phyloP scores from a whole-genome alignment of 1,140 invertebrate genomes.

The Caerostris extrusa region DNA sequence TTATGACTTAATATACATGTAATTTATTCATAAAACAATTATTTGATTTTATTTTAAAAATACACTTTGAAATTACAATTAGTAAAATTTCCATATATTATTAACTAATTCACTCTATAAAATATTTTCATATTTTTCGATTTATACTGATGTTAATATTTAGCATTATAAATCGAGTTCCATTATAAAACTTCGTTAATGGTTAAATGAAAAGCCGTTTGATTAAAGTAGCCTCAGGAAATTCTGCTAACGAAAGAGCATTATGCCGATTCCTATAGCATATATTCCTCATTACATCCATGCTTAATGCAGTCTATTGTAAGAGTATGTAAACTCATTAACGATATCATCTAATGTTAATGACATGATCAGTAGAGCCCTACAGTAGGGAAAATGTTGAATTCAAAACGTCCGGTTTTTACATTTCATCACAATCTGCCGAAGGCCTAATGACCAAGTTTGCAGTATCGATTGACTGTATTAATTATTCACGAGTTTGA shows the following conservation, averaged over 20 bases:
- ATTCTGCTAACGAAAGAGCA: neutral
- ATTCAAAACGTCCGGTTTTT: conserved; percentile 61
- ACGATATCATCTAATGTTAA: conserved; percentile 33
- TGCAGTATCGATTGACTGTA: conserved; percentile 52
- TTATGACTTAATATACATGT: too few relatives aligned
- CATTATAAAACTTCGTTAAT: too few relatives aligned
- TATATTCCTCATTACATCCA: neutral
- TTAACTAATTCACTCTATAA: too few relatives aligned
- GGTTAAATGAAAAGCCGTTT: too few relatives aligned
- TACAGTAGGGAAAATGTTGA: conserved; percentile 36
- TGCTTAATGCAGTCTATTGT: neutral
- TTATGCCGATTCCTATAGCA: neutral
- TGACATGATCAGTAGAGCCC: conserved; percentile 6
- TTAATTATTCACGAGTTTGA: conserved; percentile 73
- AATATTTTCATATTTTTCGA: too few relatives aligned
- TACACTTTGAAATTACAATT: too few relatives aligned
- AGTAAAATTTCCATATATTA: too few relatives aligned
- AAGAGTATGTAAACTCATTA: neutral
- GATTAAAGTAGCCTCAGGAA: too few relatives aligned
- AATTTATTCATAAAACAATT: too few relatives aligned
- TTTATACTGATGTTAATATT: too few relatives aligned
- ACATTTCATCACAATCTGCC: conserved; percentile 32
- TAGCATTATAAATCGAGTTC: too few relatives aligned
- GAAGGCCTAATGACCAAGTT: conserved; percentile 50
- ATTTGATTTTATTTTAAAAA: too few relatives aligned